Evolutionary conservation across 2,797 vertebrate genomes (phyloP).

Genomic region (Notamacropus eugenii): DNA sequence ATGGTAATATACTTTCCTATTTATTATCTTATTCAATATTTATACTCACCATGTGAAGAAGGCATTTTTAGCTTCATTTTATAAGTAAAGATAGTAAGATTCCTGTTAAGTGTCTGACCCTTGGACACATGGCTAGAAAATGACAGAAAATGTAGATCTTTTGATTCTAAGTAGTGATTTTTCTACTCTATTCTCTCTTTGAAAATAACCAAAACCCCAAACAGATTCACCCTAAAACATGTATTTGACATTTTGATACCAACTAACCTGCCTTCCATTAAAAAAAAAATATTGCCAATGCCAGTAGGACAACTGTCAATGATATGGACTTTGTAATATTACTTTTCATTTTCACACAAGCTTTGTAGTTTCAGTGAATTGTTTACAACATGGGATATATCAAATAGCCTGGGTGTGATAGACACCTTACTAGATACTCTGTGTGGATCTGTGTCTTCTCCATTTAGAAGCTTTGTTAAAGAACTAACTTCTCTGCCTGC

Average conservation of each 20-base stretch:
- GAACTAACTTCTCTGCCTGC: background rate
- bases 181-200: background rate
- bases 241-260: background rate
- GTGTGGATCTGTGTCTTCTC: background rate
- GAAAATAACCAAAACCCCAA: background rate
- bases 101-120: background rate
- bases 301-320: background rate
- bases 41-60: constrained; percentile 25
- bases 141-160: background rate
- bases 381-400: background rate
- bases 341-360: background rate
- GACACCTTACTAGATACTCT: background rate
- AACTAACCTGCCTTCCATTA: background rate
- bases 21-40: constrained; percentile 40
- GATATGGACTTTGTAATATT: background rate
- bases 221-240: background rate
- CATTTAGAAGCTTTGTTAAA: background rate
- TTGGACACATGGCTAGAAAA: background rate
- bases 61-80: constrained; percentile 35
- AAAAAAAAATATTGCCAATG: background rate
- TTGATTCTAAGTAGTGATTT: background rate
- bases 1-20: background rate
- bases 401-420: background rate
- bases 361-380: background rate
- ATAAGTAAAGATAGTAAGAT: constrained; percentile 35